Evolutionary conservation across 1,140 invertebrate species (phyloP), one percentile per base, ranked within the genome.

Genomic region (Philopotamus ludificatus): DNA sequence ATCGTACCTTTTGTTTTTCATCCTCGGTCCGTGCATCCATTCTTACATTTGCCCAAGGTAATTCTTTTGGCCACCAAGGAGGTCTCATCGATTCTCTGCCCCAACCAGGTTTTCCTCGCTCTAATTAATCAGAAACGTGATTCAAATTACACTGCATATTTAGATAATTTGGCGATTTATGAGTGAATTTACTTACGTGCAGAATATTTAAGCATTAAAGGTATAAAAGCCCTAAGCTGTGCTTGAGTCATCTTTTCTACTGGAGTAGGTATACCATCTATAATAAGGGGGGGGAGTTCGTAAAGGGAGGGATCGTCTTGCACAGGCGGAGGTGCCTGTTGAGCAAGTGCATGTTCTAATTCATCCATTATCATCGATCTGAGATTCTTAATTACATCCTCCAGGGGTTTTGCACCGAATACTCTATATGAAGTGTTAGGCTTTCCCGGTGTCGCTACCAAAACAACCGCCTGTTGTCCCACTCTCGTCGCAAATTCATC

Each of bases 171-270:
- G 8, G 7, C 12, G 18, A 53, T n/a, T 21, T 47, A 20, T 15
- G 45, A 47, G 16, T 47, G n/a, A 15, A 20, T 16, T 2, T 34
- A 73, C 74, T 76, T 74, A 84, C 84, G 87, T 58, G 95, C 98
- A 1, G 95, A 97, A 80, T 97, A 98, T 80, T 98, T 98, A 65
- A 98, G 81, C 96, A 98, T 98, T 62, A 98, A 85, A 42, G 96
- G 96, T 72, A 98, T 98, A 76, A 98, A 98, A 47, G 95, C 95
- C 68, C 96, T 80, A 41, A 98, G 80, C 77, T 98, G 96, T 28
- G 95, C 96, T 77, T 98, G 96, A 18, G 96, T 98, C 96, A 98
- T 98, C 84, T 98, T 98, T 79, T 98, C 96, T 0, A 98, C 94
- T 1, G 95, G 95, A 41, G 95, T 98, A 25, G 96, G 96, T 76